Conservation (phyloP, 2,113 vertebrate genomes). For the Anser cygnoides region DNA sequence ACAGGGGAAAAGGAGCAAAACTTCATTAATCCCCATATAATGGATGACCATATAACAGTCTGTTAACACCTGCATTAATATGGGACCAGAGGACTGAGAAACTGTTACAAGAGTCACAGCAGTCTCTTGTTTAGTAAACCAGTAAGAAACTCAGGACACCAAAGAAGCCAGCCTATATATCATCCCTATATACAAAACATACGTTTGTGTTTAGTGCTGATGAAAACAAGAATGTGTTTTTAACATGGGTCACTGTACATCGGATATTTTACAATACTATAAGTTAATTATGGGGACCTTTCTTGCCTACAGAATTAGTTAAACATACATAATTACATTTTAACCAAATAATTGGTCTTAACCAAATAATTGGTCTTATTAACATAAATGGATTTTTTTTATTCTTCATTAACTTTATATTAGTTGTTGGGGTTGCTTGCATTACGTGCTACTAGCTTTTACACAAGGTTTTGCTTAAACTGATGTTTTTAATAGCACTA, state of each 20-base stretch:
- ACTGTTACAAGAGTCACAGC: background rate
- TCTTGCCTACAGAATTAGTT: background rate
- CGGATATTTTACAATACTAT: background rate
- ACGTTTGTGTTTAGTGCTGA: background rate
- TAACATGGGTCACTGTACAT: background rate
- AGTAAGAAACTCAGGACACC: background rate
- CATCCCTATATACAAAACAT: background rate
- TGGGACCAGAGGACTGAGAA: background rate
- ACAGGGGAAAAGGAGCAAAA: background rate
- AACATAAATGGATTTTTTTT: background rate
- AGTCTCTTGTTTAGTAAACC: background rate
- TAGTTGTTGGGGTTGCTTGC: background rate
- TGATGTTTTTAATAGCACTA: background rate
- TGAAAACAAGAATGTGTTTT: background rate
- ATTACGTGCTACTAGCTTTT: background rate
- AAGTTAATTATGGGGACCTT: background rate
- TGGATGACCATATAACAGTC: background rate
- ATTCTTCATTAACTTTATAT: background rate
- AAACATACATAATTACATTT: constrained; percentile 1
- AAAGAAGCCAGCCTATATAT: background rate
- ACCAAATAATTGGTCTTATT: background rate
- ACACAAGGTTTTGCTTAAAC: background rate
- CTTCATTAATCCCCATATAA: background rate
- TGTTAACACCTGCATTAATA: background rate
- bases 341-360: background rate